A percentile compares a stretch with the other conserved stretches of the same genome.
phyloP scores from a whole-genome alignment of 1,140 invertebrate genomes.

The Musca domestica region DNA sequence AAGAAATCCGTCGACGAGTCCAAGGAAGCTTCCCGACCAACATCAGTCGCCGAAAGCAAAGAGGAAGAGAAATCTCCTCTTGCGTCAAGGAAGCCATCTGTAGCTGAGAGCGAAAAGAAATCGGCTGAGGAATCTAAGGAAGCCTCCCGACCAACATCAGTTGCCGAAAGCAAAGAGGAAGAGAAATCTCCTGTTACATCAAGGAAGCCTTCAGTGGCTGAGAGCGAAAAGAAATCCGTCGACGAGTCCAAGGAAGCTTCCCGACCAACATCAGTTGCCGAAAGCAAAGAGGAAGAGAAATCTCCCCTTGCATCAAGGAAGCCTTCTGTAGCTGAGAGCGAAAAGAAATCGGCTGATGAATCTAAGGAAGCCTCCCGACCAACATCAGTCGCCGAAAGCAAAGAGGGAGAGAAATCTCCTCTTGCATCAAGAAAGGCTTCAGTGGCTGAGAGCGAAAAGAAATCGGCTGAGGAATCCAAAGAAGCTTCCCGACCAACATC shows the following conservation, averaged over 20 bases:
- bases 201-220: slow-evolving; percentile 24
- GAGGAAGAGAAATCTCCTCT: background rate
- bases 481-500: slow-evolving; percentile 31
- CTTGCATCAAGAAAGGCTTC: slow-evolving; percentile 26
- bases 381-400: slow-evolving; percentile 22
- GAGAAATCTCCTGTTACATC: slow-evolving; percentile 25
- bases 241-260: slow-evolving; percentile 9
- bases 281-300: slow-evolving; percentile 30
- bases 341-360: slow-evolving; percentile 3
- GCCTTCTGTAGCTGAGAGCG: slow-evolving; percentile 24
- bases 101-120: slow-evolving; percentile 18
- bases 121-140: background rate
- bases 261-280: slow-evolving; percentile 25
- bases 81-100: slow-evolving; percentile 24
- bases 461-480: slow-evolving; percentile 24
- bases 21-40: slow-evolving; percentile 22
- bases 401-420: slow-evolving; percentile 22
- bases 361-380: slow-evolving; percentile 31
- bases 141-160: slow-evolving; percentile 26
- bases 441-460: slow-evolving; percentile 29
- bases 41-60: slow-evolving; percentile 19
- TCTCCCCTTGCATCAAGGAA: slow-evolving; percentile 8
- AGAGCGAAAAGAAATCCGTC: slow-evolving; percentile 21
- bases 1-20: slow-evolving; percentile 21
- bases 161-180: background rate